A percentile compares a stretch with the other conserved stretches of the same genome.
Conservation (phyloP, 2,797 vertebrate species). For the Ciconia nigra region DNA sequence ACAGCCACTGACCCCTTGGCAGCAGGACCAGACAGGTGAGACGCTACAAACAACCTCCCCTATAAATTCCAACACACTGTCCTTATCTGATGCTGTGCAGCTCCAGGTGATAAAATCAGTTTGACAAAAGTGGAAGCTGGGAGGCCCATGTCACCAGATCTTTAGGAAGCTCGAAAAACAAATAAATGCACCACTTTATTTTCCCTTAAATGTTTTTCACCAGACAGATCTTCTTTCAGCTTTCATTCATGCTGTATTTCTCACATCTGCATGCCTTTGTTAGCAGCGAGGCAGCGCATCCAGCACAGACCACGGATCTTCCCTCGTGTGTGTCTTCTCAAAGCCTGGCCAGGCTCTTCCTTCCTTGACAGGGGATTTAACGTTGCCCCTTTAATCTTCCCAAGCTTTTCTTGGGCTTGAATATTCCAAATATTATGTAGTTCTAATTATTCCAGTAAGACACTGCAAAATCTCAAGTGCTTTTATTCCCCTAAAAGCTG, state of each 20-base stretch:
- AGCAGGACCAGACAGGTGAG: not conserved
- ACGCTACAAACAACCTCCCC: not conserved
- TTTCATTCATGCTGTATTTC: not conserved
- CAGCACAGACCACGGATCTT: not conserved
- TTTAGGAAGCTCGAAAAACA: not conserved
- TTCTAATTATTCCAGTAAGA: conserved; percentile 27
- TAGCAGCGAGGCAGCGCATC: not conserved
- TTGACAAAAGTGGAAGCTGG: not conserved
- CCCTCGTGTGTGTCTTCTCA: not conserved
- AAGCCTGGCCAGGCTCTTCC: not conserved
- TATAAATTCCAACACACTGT: not conserved
- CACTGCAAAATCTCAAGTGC: conserved; percentile 12
- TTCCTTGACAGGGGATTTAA: conserved; percentile 7
- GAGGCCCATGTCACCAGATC: not conserved
- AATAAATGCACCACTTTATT: not conserved
- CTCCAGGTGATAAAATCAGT: not conserved
- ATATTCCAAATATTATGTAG: conserved; percentile 24
- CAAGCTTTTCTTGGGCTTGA: conserved; percentile 15
- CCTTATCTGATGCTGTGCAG: not conserved
- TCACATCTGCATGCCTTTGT: not conserved
- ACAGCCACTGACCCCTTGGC: not conserved
- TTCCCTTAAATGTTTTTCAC: not conserved
- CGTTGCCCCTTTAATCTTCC: not conserved
- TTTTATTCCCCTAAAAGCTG: conserved; percentile 45
- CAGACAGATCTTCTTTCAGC: not conserved